Conservation (phyloP, 2,888 invertebrate species). For the Tuberolachnus salignus region DNA sequence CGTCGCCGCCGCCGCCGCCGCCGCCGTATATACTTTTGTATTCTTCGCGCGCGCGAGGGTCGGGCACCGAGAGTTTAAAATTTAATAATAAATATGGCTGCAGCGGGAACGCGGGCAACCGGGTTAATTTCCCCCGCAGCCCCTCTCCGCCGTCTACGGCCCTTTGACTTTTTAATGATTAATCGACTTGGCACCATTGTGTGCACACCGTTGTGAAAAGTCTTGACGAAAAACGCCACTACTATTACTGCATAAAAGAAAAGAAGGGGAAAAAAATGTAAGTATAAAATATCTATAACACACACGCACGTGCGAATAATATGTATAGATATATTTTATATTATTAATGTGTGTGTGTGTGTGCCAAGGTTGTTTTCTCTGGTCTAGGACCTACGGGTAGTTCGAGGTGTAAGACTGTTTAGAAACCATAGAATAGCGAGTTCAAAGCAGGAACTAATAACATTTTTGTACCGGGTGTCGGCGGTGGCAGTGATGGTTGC, state of each 20-base stretch:
- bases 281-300: background rate
- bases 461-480: no score
- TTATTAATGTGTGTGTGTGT: no score
- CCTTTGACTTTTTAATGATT: slow-evolving; percentile 55
- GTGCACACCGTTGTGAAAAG: background rate
- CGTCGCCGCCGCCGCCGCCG: background rate
- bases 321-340: no score
- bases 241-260: background rate
- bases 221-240: slow-evolving; percentile 23
- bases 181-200: slow-evolving; percentile 47
- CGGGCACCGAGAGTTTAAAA: slow-evolving; percentile 53
- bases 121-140: slow-evolving; percentile 32
- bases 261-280: background rate
- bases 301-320: background rate
- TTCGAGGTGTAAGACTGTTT: no score
- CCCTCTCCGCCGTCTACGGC: background rate
- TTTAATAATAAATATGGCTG: slow-evolving; percentile 54
- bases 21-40: slow-evolving; percentile 44
- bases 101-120: slow-evolving; percentile 10
- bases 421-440: no score
- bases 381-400: no score
- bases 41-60: slow-evolving; percentile 37
- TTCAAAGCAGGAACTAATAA: no score
- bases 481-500: no score
- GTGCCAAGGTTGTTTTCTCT: no score